These are phyloP conservation scores for Crax fasciolata DNA, from an alignment of 2,797 vertebrate species.

Conservation along the genomic window DNA sequence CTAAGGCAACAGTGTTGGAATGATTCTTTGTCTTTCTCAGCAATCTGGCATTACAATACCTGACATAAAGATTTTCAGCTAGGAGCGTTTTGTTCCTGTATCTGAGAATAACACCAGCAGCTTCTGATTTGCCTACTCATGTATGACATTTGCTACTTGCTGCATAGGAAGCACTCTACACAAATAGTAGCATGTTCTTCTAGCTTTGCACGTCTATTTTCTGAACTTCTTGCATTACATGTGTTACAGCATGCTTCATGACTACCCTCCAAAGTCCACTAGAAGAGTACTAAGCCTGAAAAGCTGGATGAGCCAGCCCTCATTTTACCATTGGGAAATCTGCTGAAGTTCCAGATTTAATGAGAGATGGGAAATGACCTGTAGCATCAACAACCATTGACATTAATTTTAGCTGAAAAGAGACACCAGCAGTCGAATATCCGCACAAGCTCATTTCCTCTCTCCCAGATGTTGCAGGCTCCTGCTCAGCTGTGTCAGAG, in stretches of 20 bases:
- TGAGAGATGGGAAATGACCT: conserved; percentile 34
- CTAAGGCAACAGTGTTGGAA: neutral
- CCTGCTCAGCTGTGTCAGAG: conserved; percentile 12
- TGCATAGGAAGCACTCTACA: neutral
- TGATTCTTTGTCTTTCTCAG: neutral
- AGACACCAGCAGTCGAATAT: neutral
- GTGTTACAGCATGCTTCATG: neutral
- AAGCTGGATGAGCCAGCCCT: conserved; percentile 20
- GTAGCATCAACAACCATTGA: conserved; percentile 37
- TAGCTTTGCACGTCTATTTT: neutral
- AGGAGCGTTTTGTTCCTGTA: neutral
- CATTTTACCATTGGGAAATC: conserved; percentile 35
- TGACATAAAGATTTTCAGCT: neutral
- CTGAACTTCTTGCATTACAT: neutral
- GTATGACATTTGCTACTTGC: neutral
- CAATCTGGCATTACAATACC: neutral
- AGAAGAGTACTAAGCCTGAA: neutral
- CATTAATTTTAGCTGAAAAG: conserved; percentile 43
- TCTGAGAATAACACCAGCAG: neutral
- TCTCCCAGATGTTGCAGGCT: neutral
- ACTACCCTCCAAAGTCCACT: neutral
- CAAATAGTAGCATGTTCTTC: neutral
- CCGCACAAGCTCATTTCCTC: conserved; percentile 4
- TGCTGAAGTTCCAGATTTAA: conserved; percentile 31
- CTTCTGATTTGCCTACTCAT: neutral